A percentile compares a stretch with the other conserved stretches of the same genome.
Conservation (phyloP, 1,140 invertebrate species). For the Drosophila kikkawai region DNA sequence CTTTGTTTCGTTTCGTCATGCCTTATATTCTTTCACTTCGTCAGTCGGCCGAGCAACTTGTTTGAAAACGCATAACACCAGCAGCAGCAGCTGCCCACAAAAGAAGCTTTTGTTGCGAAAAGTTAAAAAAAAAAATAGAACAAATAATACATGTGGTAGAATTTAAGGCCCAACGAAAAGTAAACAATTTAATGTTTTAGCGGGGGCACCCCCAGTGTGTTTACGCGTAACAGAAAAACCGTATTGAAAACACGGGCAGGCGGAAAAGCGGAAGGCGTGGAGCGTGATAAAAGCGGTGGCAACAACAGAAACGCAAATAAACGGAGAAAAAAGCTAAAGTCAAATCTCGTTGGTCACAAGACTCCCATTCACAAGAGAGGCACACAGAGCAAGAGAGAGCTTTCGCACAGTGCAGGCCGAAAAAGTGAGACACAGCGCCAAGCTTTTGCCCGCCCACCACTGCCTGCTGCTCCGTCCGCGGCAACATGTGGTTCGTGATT, state of each 20-base stretch:
- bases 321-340: constrained; percentile 54
- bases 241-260: constrained; percentile 54
- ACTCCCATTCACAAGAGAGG: constrained; percentile 44
- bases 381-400: constrained; percentile 40
- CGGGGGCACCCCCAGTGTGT: constrained; percentile 5
- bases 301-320: constrained; percentile 68
- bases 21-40: constrained; percentile 47
- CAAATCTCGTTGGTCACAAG: constrained; percentile 73
- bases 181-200: constrained; percentile 47
- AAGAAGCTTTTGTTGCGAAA: constrained; percentile 18
- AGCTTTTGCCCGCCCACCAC: constrained; percentile 35
- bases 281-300: constrained; percentile 75
- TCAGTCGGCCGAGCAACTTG: constrained; percentile 72
- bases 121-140: not conserved
- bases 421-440: constrained; percentile 29
- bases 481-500: constrained; percentile 80
- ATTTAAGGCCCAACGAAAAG: constrained; percentile 6
- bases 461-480: constrained; percentile 1
- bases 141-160: not conserved
- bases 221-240: constrained; percentile 42
- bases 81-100: constrained; percentile 3
- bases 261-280: constrained; percentile 66
- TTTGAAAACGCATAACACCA: constrained; percentile 50
- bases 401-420: constrained; percentile 55
- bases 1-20: constrained; percentile 56